phyloP scores from a whole-genome alignment of 2,113 vertebrate genomes.

The Chiloscyllium plagiosum region DNA sequence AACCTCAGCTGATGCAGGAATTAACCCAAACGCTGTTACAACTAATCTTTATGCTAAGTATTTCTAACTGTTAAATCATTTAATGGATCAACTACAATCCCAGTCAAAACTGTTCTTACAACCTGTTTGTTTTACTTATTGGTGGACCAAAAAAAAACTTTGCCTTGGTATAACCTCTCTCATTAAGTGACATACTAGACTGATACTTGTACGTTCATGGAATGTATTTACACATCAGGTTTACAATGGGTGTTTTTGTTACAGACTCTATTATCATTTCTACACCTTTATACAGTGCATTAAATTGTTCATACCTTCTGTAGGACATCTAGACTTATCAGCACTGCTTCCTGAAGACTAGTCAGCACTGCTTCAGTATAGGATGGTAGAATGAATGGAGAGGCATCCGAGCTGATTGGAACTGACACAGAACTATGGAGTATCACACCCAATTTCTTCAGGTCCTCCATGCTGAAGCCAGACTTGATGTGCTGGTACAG shows the following conservation, averaged over 20 bases:
- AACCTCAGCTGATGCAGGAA: too few relatives aligned
- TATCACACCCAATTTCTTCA: constrained; percentile 87
- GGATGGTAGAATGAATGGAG: constrained; percentile 94
- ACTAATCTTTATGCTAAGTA: neutral
- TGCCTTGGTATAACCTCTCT: neutral
- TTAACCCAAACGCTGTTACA: too few relatives aligned
- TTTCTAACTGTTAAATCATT: neutral
- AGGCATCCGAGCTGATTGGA: constrained; percentile 95
- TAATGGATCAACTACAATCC: neutral
- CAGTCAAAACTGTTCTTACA: neutral
- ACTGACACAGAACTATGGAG: constrained; percentile 90
- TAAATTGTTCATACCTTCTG: constrained; percentile 77
- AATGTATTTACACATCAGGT: neutral
- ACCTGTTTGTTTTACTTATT: neutral
- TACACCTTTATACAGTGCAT: constrained; percentile 38
- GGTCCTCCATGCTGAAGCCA: constrained; percentile 93
- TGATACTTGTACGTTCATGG: too few relatives aligned
- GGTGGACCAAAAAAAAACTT: neutral
- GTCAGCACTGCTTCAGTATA: constrained; percentile 95
- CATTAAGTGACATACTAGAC: neutral
- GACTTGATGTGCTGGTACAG: constrained; percentile 94
- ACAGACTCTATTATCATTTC: neutral
- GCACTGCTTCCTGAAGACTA: constrained; percentile 91
- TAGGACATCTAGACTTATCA: constrained; percentile 87
- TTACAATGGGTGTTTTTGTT: neutral